Evolutionary conservation across 2,888 invertebrate species (phyloP), one percentile per base, ranked within the genome.

Genomic region (Lycocerus yunnanus): DNA sequence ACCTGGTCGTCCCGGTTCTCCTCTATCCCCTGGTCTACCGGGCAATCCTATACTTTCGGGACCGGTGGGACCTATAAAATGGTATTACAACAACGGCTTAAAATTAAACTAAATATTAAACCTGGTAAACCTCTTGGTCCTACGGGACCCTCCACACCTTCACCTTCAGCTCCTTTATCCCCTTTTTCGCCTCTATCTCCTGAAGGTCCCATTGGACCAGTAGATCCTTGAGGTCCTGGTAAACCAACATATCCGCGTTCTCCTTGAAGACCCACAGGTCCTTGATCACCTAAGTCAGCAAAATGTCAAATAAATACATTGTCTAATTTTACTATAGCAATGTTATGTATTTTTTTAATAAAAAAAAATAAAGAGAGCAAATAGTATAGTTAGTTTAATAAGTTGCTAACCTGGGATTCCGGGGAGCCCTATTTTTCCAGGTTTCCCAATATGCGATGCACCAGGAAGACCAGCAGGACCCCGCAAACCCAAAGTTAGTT

Each of bases 111-210:
- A 24, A 27, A 10, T 21, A 79, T 43, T 74, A 82, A 86, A 92
- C 94, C 94, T 86, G 90, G 89, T 71, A 88, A 82, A 61, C 96
- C 96, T 77, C 91, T 89, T 0, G 91, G 91, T 3, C 96, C 96
- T 69, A 91, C 89, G 1, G 92, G 90, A 0, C 96, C 96, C 81
- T 93, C 93, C 14, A 91, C 82, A 0, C 95, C 95, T 3, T 92
- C 87, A 0, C 95, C 96, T 83, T 93, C 92, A 0, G 90, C 88
- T 24, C 90, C 92, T 79, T 92, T 87, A 15, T 94, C 94, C 0
- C 95, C 95, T 82, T 92, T 93, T 73, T 92, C 92, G 0, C 94
- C 94, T 77, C 90, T 89, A 79, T 91, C 91, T 1, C 94, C 94
- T 6, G 88, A 84, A 0, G 87, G 83, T 1, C 95, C 95, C 1